Evolutionary conservation across 2,113 vertebrate genomes (phyloP), one percentile per base, ranked within the genome.

Genomic region (Zosterops lateralis): DNA sequence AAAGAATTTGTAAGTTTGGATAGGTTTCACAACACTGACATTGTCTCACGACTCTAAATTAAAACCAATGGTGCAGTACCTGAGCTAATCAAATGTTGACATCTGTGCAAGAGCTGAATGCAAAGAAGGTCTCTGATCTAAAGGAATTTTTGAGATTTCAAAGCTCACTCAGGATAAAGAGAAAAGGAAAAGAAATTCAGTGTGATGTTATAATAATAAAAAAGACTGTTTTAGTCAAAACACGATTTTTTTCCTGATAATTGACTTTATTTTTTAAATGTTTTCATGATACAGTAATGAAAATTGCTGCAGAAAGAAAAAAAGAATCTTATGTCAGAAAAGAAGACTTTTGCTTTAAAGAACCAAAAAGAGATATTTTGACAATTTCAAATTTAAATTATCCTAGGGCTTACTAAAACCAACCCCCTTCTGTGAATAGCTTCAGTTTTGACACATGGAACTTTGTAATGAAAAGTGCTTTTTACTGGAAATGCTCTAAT

Each of bases 391-490:
- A 56, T 85, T 73, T 81, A 83, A 79, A 88, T 86, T 92, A 51
- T n/a, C 28, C 17, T 36, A n/a, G 65, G 24, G 25, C 22, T 76
- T 50, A 36, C 11, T 56, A 77, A 83, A 88, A 26, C n/a, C 12
- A 71, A 44, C 3, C 0, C 1, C 24, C 60, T 85, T 60, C 44
- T 57, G 17, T 79, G 57, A 92, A 80, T 13, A 71, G 5, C 45
- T 95, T 74, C 56, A 36, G 60, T 94, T 95, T 80, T 95, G 92
- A 86, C 68, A 66, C 34, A 17, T 12, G 19, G 47, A 93, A 80
- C 54, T 88, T 73, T 20, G 15, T 60, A 56, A 83, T 70, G 60
- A 93, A 73, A 87, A 77, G 7, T 64, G 31, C 9, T 86, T 92
- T 78, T 89, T 90, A 84, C 32, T 76, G 79, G 58, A 85, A 91